Percentiles rank a stretch among this genome's conserved stretches.
These are phyloP conservation scores for Tachysurus fulvidraco DNA, from an alignment of 2,113 vertebrate genomes.

Conservation along the genomic window DNA sequence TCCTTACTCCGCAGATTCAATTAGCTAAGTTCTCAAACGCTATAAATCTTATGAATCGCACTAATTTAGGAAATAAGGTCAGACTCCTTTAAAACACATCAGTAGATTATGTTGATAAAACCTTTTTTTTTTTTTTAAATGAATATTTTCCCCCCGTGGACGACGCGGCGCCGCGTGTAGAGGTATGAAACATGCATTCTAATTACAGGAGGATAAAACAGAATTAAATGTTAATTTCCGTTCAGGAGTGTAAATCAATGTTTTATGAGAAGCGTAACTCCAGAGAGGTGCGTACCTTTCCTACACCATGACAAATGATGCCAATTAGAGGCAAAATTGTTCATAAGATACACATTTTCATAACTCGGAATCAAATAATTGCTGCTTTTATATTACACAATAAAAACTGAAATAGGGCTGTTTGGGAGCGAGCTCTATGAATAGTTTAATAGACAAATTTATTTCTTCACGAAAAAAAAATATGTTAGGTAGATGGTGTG, in stretches of 20 bases:
- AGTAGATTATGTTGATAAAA: constrained; percentile 54
- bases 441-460: constrained; percentile 91
- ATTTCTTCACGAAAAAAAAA: constrained; percentile 75
- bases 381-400: constrained; percentile 97
- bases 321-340: constrained; percentile 98
- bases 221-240: constrained; percentile 76
- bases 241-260: constrained; percentile 93
- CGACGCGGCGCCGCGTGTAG: constrained; percentile 40
- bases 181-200: constrained; percentile 76
- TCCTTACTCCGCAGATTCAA: constrained; percentile 37
- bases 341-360: constrained; percentile 99
- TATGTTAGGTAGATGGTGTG: constrained; percentile 42
- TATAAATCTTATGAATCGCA: constrained; percentile 52
- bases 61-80: constrained; percentile 52
- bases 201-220: constrained; percentile 74
- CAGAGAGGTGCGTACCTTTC: constrained; percentile 96
- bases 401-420: constrained; percentile 90
- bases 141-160: not conserved
- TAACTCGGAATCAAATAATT: constrained; percentile 99
- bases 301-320: constrained; percentile 93
- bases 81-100: constrained; percentile 45
- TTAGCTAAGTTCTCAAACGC: constrained; percentile 46
- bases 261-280: constrained; percentile 89
- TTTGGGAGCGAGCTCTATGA: constrained; percentile 90
- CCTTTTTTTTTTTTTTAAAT: constrained; percentile 21